Conservation (phyloP, 2,113 vertebrate genomes). For the Collichthys lucidus region DNA sequence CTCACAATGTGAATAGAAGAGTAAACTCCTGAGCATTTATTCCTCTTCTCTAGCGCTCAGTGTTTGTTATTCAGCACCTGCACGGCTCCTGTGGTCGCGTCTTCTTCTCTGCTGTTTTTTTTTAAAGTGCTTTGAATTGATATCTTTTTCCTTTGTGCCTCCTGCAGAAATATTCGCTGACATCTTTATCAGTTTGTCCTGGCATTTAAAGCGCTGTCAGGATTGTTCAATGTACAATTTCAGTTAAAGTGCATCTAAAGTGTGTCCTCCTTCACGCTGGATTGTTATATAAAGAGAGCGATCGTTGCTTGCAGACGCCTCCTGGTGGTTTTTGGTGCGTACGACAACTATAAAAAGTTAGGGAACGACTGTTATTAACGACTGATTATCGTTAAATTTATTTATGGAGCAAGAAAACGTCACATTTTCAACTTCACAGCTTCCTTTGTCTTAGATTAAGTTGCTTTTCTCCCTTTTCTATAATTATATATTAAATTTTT, state of each 20-base stretch:
- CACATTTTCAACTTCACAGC: not conserved
- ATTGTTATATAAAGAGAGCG: no score
- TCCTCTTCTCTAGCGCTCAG: not conserved
- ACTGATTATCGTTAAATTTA: no score
- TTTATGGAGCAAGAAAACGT: no score
- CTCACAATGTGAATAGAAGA: slow-evolving; percentile 10
- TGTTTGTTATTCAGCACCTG: not conserved
- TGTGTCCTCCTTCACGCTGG: no score
- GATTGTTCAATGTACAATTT: not conserved
- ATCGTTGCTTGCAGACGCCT: no score
- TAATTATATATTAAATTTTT: not conserved
- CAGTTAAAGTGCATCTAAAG: not conserved
- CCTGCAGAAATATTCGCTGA: not conserved
- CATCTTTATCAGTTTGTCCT: not conserved
- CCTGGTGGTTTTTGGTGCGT: not conserved
- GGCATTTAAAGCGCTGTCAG: not conserved
- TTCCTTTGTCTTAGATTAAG: not conserved
- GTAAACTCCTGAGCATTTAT: not conserved
- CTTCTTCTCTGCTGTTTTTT: not conserved
- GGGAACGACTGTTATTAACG: no score
- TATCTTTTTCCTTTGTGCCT: no score
- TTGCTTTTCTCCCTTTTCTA: not conserved
- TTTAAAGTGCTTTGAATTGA: not conserved
- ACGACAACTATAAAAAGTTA: not conserved
- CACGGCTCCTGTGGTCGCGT: not conserved